Evolutionary conservation across 35 echinoderm and acorn worm genomes (phyloP).

Genomic region (Nesometra sesokonis): DNA sequence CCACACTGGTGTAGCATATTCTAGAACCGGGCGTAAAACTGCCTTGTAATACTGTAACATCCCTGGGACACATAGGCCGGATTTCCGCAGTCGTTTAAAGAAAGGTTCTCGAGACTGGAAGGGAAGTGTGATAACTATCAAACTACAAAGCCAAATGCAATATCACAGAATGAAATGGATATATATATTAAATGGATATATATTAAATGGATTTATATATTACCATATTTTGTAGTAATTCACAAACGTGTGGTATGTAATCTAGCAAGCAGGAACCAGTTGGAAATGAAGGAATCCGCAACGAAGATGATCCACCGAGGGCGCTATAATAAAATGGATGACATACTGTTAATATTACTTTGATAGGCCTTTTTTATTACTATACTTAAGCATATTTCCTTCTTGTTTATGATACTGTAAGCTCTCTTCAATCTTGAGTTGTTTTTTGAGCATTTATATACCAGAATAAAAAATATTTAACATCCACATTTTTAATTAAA

Average conservation of each 20-base stretch:
- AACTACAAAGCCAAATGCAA: background rate
- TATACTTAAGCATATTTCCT: too few species aligned
- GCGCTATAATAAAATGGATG: slow-evolving; percentile 46
- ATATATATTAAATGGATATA: background rate
- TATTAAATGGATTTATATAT: background rate
- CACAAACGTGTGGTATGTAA: slow-evolving; percentile 74
- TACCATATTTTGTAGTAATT: slow-evolving; percentile 85
- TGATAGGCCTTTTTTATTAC: too few species aligned
- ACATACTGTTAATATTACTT: too few species aligned
- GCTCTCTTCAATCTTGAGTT: too few species aligned
- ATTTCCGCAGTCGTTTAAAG: too few species aligned
- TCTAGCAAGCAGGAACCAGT: slow-evolving; percentile 47
- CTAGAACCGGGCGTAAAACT: too few species aligned
- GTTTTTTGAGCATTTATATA: too few species aligned
- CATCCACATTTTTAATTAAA: background rate
- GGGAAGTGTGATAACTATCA: background rate
- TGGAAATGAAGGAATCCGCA: slow-evolving; percentile 69
- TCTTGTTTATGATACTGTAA: too few species aligned
- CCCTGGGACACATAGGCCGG: too few species aligned
- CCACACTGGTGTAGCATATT: too few species aligned
- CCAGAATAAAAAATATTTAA: background rate
- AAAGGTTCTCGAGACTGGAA: too few species aligned
- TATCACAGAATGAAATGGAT: background rate
- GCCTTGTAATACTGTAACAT: too few species aligned
- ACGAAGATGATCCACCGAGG: slow-evolving; percentile 54